Conservation (phyloP, 2,797 vertebrate genomes). For the Tokudaia tokunoshimensis region DNA sequence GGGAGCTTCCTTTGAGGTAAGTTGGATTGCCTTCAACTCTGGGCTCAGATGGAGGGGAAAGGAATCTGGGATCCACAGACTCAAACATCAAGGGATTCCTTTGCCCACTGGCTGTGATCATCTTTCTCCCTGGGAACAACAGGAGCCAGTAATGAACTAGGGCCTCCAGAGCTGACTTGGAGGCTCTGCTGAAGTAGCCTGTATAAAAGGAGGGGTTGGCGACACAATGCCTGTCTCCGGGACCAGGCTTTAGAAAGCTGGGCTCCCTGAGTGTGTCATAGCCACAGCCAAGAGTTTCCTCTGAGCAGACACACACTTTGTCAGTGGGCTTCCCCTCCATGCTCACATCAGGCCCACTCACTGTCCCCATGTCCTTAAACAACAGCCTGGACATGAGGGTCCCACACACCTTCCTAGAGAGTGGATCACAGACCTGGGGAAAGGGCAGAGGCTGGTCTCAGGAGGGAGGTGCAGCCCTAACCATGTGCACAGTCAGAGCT, state of each 20-base stretch:
- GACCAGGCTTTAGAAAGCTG: neutral
- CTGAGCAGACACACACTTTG: neutral
- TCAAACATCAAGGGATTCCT: neutral
- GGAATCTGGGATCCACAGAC: neutral
- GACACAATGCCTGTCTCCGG: rapidly evolving
- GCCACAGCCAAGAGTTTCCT: neutral
- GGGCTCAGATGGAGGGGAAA: neutral
- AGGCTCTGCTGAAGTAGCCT: neutral
- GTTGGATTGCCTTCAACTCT: neutral
- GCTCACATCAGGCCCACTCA: neutral
- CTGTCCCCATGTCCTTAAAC: neutral
- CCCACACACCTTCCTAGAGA: rapidly evolving
- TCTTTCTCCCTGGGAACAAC: neutral
- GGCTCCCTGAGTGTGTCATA: neutral
- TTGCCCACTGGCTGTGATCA: neutral
- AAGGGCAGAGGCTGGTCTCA: neutral
- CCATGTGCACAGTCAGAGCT: neutral
- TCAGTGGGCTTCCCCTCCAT: neutral
- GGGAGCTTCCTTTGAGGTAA: neutral
- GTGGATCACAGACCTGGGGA: neutral
- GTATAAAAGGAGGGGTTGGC: neutral
- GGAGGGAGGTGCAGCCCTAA: neutral
- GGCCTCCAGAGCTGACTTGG: rapidly evolving
- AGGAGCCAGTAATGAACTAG: neutral
- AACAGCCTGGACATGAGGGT: neutral